phyloP scores from a whole-genome alignment of 2,888 invertebrate species.

The Mesopsocus fuscifrons region DNA sequence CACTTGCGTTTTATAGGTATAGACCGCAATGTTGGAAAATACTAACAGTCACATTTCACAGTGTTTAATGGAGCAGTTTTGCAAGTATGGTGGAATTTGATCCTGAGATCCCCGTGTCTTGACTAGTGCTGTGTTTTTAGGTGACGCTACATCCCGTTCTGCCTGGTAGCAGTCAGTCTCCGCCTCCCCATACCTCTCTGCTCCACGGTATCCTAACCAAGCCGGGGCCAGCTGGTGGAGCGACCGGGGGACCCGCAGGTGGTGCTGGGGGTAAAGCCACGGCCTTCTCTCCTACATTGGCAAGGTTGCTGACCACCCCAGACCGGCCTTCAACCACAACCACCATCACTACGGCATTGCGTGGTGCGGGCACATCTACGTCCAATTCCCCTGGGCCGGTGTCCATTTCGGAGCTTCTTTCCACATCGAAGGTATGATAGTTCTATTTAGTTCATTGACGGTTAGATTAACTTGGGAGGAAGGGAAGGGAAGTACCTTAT shows the following conservation, averaged over 20 bases:
- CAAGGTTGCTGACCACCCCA: slow-evolving; percentile 53
- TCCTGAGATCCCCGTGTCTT: too few relatives aligned
- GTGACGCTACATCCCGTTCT: slow-evolving; percentile 46
- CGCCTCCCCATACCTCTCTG: slow-evolving; percentile 38
- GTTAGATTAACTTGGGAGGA: too few relatives aligned
- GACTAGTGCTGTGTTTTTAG: slow-evolving; percentile 12
- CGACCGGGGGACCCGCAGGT: slow-evolving; percentile 11
- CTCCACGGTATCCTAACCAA: slow-evolving; percentile 62
- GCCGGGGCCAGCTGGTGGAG: too few relatives aligned
- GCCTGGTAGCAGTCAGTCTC: slow-evolving; percentile 18
- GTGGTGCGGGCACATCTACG: slow-evolving; percentile 16
- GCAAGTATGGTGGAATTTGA: too few relatives aligned
- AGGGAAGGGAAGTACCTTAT: too few relatives aligned
- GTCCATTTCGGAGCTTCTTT: slow-evolving; percentile 30
- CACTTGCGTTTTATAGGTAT: too few relatives aligned
- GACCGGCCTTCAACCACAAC: slow-evolving; percentile 23
- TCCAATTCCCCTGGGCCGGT: slow-evolving; percentile 7
- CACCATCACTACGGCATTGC: slow-evolving; percentile 19
- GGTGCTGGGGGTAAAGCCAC: slow-evolving; percentile 27
- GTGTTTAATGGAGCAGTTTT: too few relatives aligned
- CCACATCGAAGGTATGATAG: slow-evolving; percentile 29
- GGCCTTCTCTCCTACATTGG: slow-evolving; percentile 61
- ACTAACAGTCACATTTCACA: too few relatives aligned
- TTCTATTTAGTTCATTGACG: too few relatives aligned
- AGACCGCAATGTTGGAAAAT: too few relatives aligned